These are phyloP conservation scores for Watsonalla binaria DNA, from an alignment of 2,888 invertebrate species.

Conservation along the genomic window DNA sequence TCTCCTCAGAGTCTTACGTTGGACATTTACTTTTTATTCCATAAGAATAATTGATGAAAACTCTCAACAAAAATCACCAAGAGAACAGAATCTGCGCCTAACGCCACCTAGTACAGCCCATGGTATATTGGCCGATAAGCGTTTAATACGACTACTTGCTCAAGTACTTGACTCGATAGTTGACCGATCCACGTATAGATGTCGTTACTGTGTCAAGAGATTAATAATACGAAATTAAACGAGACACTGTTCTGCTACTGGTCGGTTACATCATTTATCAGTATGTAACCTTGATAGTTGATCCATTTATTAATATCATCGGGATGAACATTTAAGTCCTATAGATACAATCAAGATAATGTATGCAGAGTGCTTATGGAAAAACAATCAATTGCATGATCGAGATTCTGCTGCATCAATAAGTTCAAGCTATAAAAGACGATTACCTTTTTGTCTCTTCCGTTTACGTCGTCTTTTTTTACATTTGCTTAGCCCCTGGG, in stretches of 20 bases:
- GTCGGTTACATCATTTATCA: slow-evolving; percentile 5
- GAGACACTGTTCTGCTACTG: slow-evolving; percentile 13
- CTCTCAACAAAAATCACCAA: no score
- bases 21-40: no score
- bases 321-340: slow-evolving; percentile 13
- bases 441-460: slow-evolving; percentile 29
- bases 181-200: slow-evolving; percentile 20
- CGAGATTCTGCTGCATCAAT: no score
- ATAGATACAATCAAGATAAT: not conserved
- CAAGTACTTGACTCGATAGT: slow-evolving; percentile 12
- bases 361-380: no score
- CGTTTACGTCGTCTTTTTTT: slow-evolving; percentile 27
- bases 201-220: slow-evolving; percentile 18
- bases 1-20: no score
- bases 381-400: no score
- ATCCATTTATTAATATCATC: not conserved
- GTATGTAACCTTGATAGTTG: slow-evolving; percentile 2
- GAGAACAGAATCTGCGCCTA: no score
- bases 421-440: slow-evolving; percentile 3
- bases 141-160: not conserved
- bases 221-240: slow-evolving; percentile 15
- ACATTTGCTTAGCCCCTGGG: slow-evolving; percentile 12
- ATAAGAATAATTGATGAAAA: no score
- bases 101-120: not conserved
- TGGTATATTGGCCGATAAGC: slow-evolving; percentile 1